Conservation (phyloP, 2,888 invertebrate genomes). For the Palloptera scutellata region DNA sequence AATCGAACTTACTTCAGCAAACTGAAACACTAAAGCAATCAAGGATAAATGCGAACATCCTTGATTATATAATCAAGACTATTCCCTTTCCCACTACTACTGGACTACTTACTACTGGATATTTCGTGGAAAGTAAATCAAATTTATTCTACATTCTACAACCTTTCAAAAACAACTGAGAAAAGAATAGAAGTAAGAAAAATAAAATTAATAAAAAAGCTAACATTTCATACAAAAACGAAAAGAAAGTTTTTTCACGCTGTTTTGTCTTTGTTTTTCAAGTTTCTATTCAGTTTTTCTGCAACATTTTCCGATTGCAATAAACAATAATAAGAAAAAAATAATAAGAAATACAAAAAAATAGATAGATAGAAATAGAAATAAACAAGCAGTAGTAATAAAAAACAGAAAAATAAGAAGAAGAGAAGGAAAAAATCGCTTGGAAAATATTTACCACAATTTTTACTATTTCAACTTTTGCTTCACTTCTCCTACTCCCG, state of each 20-base stretch:
- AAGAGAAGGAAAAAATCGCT: constrained; percentile 5
- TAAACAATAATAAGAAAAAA: background rate
- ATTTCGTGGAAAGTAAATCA: too few relatives aligned
- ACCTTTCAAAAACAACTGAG: too few relatives aligned
- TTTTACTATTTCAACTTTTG: constrained; percentile 3
- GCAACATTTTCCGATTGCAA: constrained; percentile 9
- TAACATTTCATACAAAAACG: background rate
- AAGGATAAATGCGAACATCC: background rate
- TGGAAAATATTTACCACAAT: background rate
- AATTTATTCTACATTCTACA: too few relatives aligned
- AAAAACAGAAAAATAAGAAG: background rate
- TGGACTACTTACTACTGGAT: too few relatives aligned
- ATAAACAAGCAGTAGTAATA: constrained; percentile 1
- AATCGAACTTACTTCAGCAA: background rate
- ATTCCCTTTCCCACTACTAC: too few relatives aligned
- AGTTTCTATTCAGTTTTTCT: constrained; percentile 11
- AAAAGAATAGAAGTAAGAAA: background rate
- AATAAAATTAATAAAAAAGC: too few relatives aligned
- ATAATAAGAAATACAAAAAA: background rate
- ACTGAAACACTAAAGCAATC: background rate
- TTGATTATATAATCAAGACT: too few relatives aligned
- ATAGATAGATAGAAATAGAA: background rate
- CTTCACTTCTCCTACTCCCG: constrained; percentile 1
- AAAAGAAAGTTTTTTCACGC: constrained; percentile 1
- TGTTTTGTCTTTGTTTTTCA: background rate